Base-by-base conservation (phyloP, 2,797 vertebrate genomes). In the Lithobates pipiens region DNA sequence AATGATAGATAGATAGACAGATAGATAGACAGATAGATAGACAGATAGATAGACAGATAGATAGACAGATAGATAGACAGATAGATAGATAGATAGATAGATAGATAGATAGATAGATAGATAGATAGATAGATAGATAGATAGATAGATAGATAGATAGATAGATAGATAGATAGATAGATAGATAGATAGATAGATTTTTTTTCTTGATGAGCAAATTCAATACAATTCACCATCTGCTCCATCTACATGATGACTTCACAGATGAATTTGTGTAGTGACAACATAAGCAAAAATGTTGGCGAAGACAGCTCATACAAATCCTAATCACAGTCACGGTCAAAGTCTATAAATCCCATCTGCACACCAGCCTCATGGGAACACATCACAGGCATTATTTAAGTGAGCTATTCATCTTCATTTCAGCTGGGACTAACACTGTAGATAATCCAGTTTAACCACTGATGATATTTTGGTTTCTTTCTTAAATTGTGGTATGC, bases 91-190 rank as follows among this genome's bases (percentile, higher is more conserved):
- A 57, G 21, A 23, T 50, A 50, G 11, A 16, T 13, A 50, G 46
- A 50, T 13, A 50, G 46, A 57, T 57, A 57, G 54, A 57, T 57
- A 23, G 18, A 57, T 57, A 57, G 21, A 61, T 23, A 23, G 54
- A 61, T 61, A n/a, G 54, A 61, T 61, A 61, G 54, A 61, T 61
- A 61, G 54, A 61, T 61, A 61, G 54, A 61, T 61, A 61, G 54
- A 61, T 23, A 61, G 54, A 61, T 23, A 61, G 54, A 61, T 23
- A 61, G 54, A 61, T 23, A 61, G 54, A 61, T 23, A 61, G 54
- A 61, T 23, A 61, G 54, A 61, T 67, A 67, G 63, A 67, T 67
- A 67, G 63, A 67, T 67, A 67, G 63, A 67, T 29, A 67, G 65
- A 67, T 67, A 67, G 65, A 27, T 29, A 29, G 65, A 67, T 67